Evolutionary conservation across 2,888 invertebrate genomes (phyloP).

Genomic region (Erpobdella octoculata): DNA sequence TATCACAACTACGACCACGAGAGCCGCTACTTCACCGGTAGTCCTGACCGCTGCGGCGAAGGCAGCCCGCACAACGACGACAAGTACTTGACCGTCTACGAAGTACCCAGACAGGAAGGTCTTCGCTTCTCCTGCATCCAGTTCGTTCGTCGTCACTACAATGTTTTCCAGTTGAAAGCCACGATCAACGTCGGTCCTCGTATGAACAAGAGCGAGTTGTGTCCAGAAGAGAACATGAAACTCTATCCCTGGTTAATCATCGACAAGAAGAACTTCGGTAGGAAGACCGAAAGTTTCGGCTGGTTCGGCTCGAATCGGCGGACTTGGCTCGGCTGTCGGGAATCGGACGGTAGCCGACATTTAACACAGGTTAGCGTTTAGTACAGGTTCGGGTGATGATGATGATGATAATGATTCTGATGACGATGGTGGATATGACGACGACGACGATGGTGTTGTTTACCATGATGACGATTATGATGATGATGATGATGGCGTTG

Average conservation of each 20-base stretch:
- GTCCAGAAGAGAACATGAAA: background rate
- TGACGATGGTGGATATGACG: background rate
- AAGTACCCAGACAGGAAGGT: background rate
- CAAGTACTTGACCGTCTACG: slow-evolving; percentile 5
- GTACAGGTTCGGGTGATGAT: too few relatives aligned
- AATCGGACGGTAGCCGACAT: too few relatives aligned
- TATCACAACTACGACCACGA: background rate
- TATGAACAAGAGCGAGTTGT: background rate
- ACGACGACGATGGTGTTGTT: background rate
- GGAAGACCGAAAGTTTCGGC: background rate
- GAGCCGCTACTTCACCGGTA: background rate
- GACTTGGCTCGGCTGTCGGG: too few relatives aligned
- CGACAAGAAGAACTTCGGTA: background rate
- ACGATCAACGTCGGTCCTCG: background rate
- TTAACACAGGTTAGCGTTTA: too few relatives aligned
- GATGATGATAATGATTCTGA: background rate
- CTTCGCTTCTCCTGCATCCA: slow-evolving; percentile 11
- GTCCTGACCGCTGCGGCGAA: background rate
- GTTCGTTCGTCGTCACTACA: background rate
- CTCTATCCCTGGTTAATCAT: background rate
- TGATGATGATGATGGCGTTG: too few relatives aligned
- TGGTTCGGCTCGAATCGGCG: too few relatives aligned
- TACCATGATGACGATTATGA: too few relatives aligned
- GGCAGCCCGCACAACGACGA: background rate
- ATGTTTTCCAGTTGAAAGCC: slow-evolving; percentile 12